Evolutionary conservation across 2,888 invertebrate genomes (phyloP).

Genomic region (Tineola bisselliella): DNA sequence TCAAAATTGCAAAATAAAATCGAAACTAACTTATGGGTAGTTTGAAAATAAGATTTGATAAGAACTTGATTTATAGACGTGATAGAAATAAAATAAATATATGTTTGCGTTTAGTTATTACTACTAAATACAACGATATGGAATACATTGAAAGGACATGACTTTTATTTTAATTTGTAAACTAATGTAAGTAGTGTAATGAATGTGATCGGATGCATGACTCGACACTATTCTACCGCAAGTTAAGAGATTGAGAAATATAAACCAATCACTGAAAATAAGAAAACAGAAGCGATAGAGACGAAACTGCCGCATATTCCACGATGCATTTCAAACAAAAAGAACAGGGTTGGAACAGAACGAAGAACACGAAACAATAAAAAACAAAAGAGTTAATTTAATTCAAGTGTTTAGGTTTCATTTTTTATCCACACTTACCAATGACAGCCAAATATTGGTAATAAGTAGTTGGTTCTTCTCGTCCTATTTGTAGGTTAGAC

Average conservation of each 20-base stretch:
- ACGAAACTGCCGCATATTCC: conserved; percentile 60
- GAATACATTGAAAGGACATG: too few relatives aligned
- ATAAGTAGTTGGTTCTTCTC: conserved; percentile 96
- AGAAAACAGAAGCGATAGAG: conserved; percentile 21
- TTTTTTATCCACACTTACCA: conserved; percentile 81
- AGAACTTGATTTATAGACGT: too few relatives aligned
- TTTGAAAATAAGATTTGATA: too few relatives aligned
- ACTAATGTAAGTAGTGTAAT: too few relatives aligned
- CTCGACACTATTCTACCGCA: conserved; percentile 40
- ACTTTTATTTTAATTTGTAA: too few relatives aligned
- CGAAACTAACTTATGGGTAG: neutral
- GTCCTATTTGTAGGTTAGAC: conserved; percentile 80
- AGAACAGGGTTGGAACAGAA: conserved; percentile 1
- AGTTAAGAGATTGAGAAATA: conserved; percentile 30
- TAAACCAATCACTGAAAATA: neutral
- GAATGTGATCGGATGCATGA: conserved; percentile 45
- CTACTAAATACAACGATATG: too few relatives aligned
- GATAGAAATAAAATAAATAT: too few relatives aligned
- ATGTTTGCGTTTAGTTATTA: too few relatives aligned
- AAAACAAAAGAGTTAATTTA: conserved; percentile 25
- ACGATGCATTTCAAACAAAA: conserved; percentile 47
- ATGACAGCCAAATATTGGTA: conserved; percentile 94
- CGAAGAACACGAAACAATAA: conserved; percentile 34
- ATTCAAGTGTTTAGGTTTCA: conserved; percentile 63
- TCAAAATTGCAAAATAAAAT: too few relatives aligned